phyloP scores from a whole-genome alignment of 2,797 vertebrate species.

The Adrianichthys oophorus region DNA sequence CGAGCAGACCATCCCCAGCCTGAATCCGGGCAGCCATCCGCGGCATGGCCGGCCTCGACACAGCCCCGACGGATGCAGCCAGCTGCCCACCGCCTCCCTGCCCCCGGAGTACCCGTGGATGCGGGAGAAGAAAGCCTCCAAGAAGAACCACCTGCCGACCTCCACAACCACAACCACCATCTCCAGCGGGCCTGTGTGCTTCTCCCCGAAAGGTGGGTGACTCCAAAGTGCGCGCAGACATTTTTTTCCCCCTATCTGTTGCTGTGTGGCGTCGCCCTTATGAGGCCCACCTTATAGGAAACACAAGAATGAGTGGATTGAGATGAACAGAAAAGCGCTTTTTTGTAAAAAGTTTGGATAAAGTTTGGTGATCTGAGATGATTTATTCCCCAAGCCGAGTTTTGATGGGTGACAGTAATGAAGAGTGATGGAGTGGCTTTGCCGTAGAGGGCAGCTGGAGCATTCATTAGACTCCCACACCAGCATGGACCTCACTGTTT shows the following conservation, averaged over 20 bases:
- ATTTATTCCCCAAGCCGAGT: constrained; percentile 90
- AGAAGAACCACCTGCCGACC: constrained; percentile 88
- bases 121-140: constrained; percentile 99
- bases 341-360: constrained; percentile 56
- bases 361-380: constrained; percentile 86
- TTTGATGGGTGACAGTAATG: constrained; percentile 99
- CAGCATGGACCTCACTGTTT: constrained; percentile 81
- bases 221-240: constrained; percentile 13
- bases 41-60: constrained; percentile 96
- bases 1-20: constrained; percentile 99
- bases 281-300: constrained; percentile 12
- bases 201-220: constrained; percentile 93
- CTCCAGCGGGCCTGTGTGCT: constrained; percentile 88
- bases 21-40: constrained; percentile 97
- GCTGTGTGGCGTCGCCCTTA: constrained; percentile 15
- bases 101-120: constrained; percentile 99
- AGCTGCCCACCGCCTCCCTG: constrained; percentile 89
- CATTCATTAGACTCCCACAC: constrained; percentile 90
- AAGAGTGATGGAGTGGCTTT: constrained; percentile 98
- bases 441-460: constrained; percentile 94
- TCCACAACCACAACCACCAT: constrained; percentile 80
- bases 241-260: constrained; percentile 42
- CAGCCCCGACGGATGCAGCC: constrained; percentile 91
- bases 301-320: not conserved
- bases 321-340: too few relatives aligned